Evolutionary conservation across 2,797 vertebrate species (phyloP).

Genomic region (Lepilemur ruficaudatus): DNA sequence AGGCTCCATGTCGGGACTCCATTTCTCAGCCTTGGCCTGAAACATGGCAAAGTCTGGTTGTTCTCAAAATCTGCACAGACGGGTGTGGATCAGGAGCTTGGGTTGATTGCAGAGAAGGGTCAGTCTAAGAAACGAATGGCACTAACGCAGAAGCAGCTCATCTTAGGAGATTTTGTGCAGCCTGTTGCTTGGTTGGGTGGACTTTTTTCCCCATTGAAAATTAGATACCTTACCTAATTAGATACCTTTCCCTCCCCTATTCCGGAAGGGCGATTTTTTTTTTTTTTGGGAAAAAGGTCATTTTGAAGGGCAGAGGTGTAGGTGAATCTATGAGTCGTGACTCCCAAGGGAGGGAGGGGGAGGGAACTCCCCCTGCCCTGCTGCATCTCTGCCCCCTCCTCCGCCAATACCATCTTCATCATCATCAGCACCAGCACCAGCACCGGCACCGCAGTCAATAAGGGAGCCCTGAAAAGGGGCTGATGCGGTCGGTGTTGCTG

Average conservation of each 20-base stretch:
- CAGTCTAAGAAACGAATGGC: not conserved
- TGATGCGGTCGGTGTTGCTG: not conserved
- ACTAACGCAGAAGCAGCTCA: not conserved
- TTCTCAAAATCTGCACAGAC: not conserved
- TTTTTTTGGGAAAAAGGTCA: constrained; percentile 84
- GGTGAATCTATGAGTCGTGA: constrained; percentile 76
- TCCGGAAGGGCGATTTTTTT: constrained; percentile 28
- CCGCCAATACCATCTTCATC: not conserved
- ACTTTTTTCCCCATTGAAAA: not conserved
- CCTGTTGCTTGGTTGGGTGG: constrained; percentile 54
- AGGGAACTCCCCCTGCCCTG: constrained; percentile 42
- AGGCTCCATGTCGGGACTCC: not conserved
- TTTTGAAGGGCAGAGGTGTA: constrained; percentile 89
- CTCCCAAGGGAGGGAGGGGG: constrained; percentile 50
- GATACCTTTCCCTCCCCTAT: not conserved
- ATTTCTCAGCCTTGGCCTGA: not conserved
- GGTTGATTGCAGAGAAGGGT: not conserved
- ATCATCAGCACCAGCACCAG: not conserved
- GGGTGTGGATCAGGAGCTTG: not conserved
- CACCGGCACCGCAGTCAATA: constrained; percentile 12
- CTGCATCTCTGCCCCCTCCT: constrained; percentile 50
- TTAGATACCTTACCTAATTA: not conserved
- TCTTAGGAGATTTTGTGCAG: not conserved
- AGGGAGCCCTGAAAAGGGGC: not conserved
- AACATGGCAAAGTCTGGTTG: not conserved